A percentile compares a stretch with the other conserved stretches of the same genome.
Conservation (phyloP, 2,113 vertebrate species). For the Muscicapa adusta region DNA sequence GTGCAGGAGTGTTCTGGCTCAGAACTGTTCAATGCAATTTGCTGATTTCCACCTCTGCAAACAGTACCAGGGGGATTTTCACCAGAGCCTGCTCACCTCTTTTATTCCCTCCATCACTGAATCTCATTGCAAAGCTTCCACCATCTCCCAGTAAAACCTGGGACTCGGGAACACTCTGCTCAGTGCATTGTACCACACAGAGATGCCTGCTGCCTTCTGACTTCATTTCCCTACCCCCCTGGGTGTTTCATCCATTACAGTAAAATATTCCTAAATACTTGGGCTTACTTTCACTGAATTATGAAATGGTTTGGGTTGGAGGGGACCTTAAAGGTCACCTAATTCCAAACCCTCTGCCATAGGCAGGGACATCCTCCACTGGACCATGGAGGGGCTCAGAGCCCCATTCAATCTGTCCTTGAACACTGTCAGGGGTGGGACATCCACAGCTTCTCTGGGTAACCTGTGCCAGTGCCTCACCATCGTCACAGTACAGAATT, state of each 20-base stretch:
- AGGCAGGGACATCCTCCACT: background rate
- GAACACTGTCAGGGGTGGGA: background rate
- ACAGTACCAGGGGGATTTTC: background rate
- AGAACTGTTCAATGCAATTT: background rate
- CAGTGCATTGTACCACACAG: rapidly evolving
- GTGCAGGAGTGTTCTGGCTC: background rate
- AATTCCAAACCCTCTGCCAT: background rate
- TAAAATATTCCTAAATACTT: background rate
- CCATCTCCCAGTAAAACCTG: background rate
- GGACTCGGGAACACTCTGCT: background rate
- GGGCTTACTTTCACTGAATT: background rate
- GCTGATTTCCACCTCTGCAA: background rate
- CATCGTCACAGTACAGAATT: background rate
- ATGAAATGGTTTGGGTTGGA: background rate
- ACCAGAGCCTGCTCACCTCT: background rate
- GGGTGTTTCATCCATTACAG: background rate
- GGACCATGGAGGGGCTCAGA: background rate
- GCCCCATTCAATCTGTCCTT: background rate
- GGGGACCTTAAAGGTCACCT: background rate
- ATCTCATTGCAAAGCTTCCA: background rate
- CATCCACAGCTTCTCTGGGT: background rate
- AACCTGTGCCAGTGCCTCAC: background rate
- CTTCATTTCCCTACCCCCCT: no score
- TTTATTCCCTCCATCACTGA: background rate
- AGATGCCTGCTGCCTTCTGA: background rate